These are phyloP conservation scores for Philaethria dido DNA, from an alignment of 2,888 invertebrate species.

Conservation along the genomic window DNA sequence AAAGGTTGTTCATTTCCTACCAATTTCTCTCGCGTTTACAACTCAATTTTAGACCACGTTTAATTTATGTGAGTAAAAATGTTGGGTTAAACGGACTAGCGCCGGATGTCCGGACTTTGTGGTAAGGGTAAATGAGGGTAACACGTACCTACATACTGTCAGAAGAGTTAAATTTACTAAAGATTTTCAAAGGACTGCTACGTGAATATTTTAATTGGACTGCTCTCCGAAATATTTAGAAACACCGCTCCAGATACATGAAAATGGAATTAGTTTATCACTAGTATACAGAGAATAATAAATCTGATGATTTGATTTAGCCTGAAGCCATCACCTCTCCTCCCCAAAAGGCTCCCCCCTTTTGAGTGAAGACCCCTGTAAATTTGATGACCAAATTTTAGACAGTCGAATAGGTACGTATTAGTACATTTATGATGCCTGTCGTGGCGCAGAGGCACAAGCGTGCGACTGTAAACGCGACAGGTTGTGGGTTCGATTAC, in stretches of 20 bases:
- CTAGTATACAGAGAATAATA: neutral
- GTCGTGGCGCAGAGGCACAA: no score
- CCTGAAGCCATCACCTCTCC: no score
- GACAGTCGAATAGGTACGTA: no score
- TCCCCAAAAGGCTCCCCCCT: no score
- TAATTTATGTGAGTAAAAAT: constrained; percentile 36
- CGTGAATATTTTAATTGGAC: constrained; percentile 10
- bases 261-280: neutral
- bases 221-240: neutral
- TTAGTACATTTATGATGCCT: no score
- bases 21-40: constrained; percentile 16
- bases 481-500: no score
- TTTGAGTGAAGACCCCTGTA: no score
- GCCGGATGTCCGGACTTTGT: constrained; percentile 36
- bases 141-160: constrained; percentile 9
- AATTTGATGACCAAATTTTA: no score
- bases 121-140: constrained; percentile 34
- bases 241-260: neutral
- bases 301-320: neutral
- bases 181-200: constrained; percentile 10
- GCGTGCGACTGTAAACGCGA: no score
- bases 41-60: constrained; percentile 28
- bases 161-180: constrained; percentile 19
- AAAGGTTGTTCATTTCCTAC: neutral
- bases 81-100: constrained; percentile 27